Percentiles rank a stretch among this genome's conserved stretches.
Evolutionary conservation across 2,797 vertebrate species (phyloP).

Genomic region (Uromys caudimaculatus): DNA sequence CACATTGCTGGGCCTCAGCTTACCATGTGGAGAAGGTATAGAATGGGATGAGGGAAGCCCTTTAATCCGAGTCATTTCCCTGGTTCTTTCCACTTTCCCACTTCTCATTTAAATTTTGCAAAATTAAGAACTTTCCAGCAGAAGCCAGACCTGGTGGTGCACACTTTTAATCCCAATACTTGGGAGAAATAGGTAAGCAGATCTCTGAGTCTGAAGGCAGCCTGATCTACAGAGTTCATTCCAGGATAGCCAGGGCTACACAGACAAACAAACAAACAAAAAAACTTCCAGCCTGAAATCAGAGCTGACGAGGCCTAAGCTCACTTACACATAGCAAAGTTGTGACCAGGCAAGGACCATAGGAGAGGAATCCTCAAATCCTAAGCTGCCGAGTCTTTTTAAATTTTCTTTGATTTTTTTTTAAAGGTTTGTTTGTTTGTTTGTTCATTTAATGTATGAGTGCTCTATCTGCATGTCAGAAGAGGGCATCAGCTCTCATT

Average conservation of each 20-base stretch:
- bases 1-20: not conserved
- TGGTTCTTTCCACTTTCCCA: not conserved
- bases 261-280: not conserved
- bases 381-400: not conserved
- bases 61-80: slow-evolving; percentile 36
- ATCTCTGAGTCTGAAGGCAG: not conserved
- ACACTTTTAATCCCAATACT: not conserved
- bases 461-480: not conserved
- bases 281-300: not conserved
- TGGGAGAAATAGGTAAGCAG: not conserved
- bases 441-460: not conserved
- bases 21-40: slow-evolving; percentile 12
- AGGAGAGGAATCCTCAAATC: not conserved
- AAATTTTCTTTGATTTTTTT: not conserved
- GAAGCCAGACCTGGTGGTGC: too few species aligned
- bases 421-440: not conserved
- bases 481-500: not conserved
- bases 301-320: not conserved
- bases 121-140: slow-evolving; percentile 14
- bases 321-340: not conserved
- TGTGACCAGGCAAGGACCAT: not conserved
- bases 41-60: not conserved
- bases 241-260: not conserved
- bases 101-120: not conserved
- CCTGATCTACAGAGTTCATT: not conserved